phyloP scores from a whole-genome alignment of 2,797 vertebrate species.

The Phylloscopus collybita region DNA sequence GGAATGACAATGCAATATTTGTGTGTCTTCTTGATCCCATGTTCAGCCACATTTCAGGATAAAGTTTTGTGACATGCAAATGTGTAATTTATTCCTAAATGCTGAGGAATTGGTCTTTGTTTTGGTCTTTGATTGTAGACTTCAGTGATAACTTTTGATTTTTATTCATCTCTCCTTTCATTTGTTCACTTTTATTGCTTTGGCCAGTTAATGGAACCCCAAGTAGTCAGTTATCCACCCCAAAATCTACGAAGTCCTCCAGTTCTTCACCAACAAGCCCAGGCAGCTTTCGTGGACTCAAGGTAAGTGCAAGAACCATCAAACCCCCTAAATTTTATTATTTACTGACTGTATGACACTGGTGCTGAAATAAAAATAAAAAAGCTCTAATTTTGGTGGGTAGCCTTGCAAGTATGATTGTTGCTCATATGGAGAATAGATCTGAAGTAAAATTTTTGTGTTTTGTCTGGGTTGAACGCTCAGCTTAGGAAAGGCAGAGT shows the following conservation, averaged over 20 bases:
- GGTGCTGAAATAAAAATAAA: background rate
- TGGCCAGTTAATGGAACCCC: slow-evolving; percentile 89
- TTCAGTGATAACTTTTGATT: background rate
- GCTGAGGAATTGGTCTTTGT: background rate
- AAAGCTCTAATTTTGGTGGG: background rate
- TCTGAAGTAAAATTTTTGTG: background rate
- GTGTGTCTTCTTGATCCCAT: background rate
- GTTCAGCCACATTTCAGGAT: background rate
- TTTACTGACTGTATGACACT: background rate
- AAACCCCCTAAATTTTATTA: background rate
- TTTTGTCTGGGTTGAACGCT: background rate
- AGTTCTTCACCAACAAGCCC: slow-evolving; percentile 94
- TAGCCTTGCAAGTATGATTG: background rate
- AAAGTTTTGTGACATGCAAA: background rate
- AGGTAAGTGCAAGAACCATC: slow-evolving; percentile 79
- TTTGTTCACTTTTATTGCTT: slow-evolving; percentile 41
- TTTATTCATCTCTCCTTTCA: background rate
- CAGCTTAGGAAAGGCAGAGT: background rate
- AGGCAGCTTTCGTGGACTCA: slow-evolving; percentile 83
- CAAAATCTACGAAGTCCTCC: slow-evolving; percentile 92
- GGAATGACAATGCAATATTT: background rate
- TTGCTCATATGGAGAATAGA: background rate
- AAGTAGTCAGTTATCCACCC: slow-evolving; percentile 89
- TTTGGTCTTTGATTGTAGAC: slow-evolving; percentile 10
- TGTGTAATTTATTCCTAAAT: background rate